Percentiles rank a stretch among this genome's conserved stretches.
phyloP scores from a whole-genome alignment of 2,888 invertebrate species.

The Campopleginae sp. region DNA sequence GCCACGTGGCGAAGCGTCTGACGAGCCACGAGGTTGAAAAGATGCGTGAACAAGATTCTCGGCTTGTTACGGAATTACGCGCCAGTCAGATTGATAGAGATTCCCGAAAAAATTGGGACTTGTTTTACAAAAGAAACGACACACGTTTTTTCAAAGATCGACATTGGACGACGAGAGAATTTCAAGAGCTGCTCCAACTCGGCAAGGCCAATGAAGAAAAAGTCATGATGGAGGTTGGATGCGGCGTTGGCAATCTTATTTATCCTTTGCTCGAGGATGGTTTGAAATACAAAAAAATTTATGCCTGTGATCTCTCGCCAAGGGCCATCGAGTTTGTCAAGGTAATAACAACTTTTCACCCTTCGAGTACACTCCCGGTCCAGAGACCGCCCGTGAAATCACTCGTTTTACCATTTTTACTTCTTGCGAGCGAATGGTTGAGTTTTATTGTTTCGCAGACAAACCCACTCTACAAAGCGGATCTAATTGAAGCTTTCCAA shows the following conservation, averaged over 20 bases:
- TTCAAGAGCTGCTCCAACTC: constrained; percentile 91
- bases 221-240: constrained; percentile 93
- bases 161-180: constrained; percentile 98
- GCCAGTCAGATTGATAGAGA: constrained; percentile 92
- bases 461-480: constrained; percentile 87
- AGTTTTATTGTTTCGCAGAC: constrained; percentile 70
- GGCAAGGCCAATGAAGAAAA: constrained; percentile 82
- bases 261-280: constrained; percentile 95
- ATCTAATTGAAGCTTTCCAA: constrained; percentile 91
- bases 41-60: constrained; percentile 89
- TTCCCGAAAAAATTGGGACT: constrained; percentile 96
- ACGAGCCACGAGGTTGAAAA: constrained; percentile 87
- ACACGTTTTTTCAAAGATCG: constrained; percentile 97
- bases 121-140: constrained; percentile 98
- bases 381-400: no score
- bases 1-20: constrained; percentile 85
- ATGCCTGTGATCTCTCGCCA: constrained; percentile 97
- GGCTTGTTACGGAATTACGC: constrained; percentile 89
- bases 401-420: no score
- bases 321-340: constrained; percentile 95
- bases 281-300: constrained; percentile 86
- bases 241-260: constrained; percentile 98
- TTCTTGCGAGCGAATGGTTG: constrained; percentile 6
- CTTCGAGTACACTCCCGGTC: not conserved
- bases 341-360: constrained; percentile 76